phyloP scores from a whole-genome alignment of 2,888 invertebrate species.

The Polydrusus tereticollis region DNA sequence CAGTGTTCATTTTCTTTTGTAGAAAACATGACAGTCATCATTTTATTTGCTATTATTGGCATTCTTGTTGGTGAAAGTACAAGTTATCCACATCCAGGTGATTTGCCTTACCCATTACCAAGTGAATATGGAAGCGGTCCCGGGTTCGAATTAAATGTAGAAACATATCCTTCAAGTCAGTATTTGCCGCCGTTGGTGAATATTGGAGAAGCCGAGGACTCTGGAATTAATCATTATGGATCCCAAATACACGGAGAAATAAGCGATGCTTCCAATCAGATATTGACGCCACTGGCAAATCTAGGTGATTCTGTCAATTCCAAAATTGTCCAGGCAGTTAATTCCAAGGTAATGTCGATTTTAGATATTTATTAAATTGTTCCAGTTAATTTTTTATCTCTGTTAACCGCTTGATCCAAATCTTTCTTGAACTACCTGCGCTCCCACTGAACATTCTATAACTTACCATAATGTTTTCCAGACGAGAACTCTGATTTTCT shows the following conservation, averaged over 20 bases:
- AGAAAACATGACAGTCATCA: not conserved
- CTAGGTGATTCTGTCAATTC: conserved; percentile 36
- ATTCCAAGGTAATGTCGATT: conserved; percentile 42
- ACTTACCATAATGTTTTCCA: not conserved
- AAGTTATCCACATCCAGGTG: conserved; percentile 12
- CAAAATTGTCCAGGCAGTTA: conserved; percentile 36
- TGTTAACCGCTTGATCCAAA: too few relatives aligned
- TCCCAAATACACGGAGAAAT: not conserved
- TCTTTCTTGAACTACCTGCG: too few relatives aligned
- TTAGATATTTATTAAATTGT: not conserved
- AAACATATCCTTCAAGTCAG: not conserved
- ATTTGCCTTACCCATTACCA: conserved; percentile 1
- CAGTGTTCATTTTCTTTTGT: too few relatives aligned
- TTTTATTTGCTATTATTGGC: not conserved
- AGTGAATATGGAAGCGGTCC: not conserved
- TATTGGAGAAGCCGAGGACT: conserved; percentile 28
- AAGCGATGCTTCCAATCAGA: conserved; percentile 4
- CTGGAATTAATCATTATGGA: conserved; percentile 13
- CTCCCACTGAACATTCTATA: too few relatives aligned
- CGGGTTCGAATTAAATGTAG: not conserved
- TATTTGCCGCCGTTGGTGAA: conserved; percentile 20
- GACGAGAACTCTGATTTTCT: not conserved
- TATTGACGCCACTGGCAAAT: conserved; percentile 29
- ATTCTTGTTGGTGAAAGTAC: not conserved
- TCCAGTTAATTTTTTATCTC: too few relatives aligned